A percentile compares a stretch with the other conserved stretches of the same genome.
Evolutionary conservation across 2,888 invertebrate species (phyloP).

Genomic region (Beris chalybata): DNA sequence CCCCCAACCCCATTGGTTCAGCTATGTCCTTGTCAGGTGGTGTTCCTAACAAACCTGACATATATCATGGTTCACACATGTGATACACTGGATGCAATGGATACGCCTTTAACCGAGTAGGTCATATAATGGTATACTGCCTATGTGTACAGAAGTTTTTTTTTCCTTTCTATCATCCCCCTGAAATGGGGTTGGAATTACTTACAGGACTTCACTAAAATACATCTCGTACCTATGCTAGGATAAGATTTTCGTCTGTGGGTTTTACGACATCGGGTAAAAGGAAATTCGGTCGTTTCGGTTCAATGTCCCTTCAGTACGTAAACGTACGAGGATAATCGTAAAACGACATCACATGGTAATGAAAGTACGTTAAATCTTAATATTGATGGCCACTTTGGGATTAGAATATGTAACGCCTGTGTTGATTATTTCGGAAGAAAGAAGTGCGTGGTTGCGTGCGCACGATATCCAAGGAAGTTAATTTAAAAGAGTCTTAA

Average conservation of each 20-base stretch:
- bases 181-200: too few relatives aligned
- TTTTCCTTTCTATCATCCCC: background rate
- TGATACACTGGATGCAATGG: background rate
- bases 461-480: too few relatives aligned
- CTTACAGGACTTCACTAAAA: too few relatives aligned
- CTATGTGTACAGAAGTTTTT: background rate
- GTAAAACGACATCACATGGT: slow-evolving; percentile 31
- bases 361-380: slow-evolving; percentile 32
- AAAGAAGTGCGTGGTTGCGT: too few relatives aligned
- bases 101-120: background rate
- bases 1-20: slow-evolving; percentile 1
- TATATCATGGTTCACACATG: slow-evolving; percentile 19
- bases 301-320: slow-evolving; percentile 7
- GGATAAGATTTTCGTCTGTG: slow-evolving; percentile 6
- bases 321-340: slow-evolving; percentile 29
- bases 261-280: slow-evolving; percentile 11
- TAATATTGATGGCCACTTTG: slow-evolving; percentile 29
- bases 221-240: too few relatives aligned
- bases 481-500: too few relatives aligned
- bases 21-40: slow-evolving; percentile 5
- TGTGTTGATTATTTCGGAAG: slow-evolving; percentile 18
- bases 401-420: slow-evolving; percentile 23
- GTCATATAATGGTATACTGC: background rate
- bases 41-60: slow-evolving; percentile 14
- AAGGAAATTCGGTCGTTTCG: background rate